Evolutionary conservation across 2,888 invertebrate genomes (phyloP).

Genomic region (Platycnemis pennipes): DNA sequence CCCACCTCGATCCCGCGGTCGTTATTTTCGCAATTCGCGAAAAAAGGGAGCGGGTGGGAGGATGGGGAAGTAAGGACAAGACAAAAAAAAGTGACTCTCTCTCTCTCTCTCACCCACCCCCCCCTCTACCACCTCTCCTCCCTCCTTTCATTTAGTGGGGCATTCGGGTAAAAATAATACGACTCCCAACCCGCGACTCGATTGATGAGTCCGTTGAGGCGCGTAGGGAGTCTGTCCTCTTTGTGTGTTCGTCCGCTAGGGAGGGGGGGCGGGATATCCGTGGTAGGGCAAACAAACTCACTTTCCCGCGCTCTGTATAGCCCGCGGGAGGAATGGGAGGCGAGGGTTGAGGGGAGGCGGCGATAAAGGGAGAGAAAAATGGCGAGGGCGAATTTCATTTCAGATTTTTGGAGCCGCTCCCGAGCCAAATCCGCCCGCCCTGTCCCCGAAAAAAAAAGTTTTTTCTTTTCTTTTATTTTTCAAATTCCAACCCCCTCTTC

Average conservation of each 20-base stretch:
- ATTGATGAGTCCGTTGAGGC: conserved; percentile 13
- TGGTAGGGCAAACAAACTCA: no score
- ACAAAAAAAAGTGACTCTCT: no score
- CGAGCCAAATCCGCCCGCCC: background rate
- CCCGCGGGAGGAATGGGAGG: background rate
- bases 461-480: no score
- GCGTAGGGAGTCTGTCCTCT: background rate
- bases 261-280: no score
- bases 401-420: background rate
- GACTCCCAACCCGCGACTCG: conserved; percentile 4
- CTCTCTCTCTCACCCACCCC: background rate
- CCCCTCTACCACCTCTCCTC: background rate
- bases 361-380: background rate
- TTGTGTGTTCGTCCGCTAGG: background rate
- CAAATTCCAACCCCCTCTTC: no score
- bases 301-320: background rate
- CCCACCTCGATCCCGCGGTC: no score
- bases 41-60: no score
- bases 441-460: background rate
- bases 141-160: conserved; percentile 15
- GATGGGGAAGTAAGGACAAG: no score
- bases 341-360: background rate
- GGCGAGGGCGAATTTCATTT: background rate
- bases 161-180: conserved; percentile 47
- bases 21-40: no score